Conservation (phyloP, 2,113 vertebrate species). For the Engystomops pustulosus region DNA sequence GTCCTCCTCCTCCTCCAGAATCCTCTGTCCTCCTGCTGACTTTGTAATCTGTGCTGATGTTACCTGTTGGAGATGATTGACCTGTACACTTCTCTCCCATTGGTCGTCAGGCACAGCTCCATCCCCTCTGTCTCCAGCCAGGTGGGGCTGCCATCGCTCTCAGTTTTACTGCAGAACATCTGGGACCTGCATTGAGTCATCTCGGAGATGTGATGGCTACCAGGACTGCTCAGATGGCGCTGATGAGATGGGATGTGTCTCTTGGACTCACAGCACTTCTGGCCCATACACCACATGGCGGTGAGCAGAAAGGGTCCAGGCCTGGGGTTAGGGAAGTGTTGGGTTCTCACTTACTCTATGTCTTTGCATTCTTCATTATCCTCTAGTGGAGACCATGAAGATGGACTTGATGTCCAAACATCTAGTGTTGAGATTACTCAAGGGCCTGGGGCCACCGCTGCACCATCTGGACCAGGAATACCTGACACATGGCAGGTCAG, state of each 20-base stretch:
- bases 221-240: slow-evolving; percentile 74
- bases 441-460: not conserved
- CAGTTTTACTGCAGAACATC: slow-evolving; percentile 76
- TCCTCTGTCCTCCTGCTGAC: too few species aligned
- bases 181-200: slow-evolving; percentile 70
- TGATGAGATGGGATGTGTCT: slow-evolving; percentile 75
- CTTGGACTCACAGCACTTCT: slow-evolving; percentile 41
- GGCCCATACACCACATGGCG: not conserved
- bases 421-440: not conserved
- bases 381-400: not conserved
- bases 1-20: too few species aligned
- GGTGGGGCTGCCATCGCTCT: slow-evolving; percentile 62
- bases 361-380: not conserved
- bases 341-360: not conserved
- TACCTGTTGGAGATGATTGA: not conserved
- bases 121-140: slow-evolving; percentile 61
- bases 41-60: not conserved
- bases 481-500: not conserved
- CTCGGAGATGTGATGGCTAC: slow-evolving; percentile 71
- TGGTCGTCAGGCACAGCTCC: slow-evolving; percentile 65
- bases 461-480: not conserved
- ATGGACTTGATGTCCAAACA: not conserved
- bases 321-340: not conserved
- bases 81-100: not conserved
- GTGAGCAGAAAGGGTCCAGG: not conserved